Conservation (phyloP, 2,888 invertebrate genomes). For the Erpobdella octoculata region DNA sequence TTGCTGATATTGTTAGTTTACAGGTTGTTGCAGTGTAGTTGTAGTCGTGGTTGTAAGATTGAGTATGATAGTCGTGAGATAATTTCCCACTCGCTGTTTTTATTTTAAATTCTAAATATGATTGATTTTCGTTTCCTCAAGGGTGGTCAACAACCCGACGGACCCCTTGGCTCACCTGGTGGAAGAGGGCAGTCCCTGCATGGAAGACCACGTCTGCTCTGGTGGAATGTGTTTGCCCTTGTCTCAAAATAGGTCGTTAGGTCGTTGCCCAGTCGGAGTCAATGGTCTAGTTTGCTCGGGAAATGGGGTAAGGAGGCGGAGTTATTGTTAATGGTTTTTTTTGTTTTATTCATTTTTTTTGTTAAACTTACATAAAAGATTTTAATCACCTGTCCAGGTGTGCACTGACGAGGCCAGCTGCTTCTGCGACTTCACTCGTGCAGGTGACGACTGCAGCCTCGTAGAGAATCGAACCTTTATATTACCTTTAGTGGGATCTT, state of each 20-base stretch:
- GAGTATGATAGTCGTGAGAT: too few relatives aligned
- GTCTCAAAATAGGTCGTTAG: background rate
- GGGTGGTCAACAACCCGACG: background rate
- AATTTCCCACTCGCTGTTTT: too few relatives aligned
- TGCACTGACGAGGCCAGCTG: background rate
- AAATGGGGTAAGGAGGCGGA: background rate
- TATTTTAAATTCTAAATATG: too few relatives aligned
- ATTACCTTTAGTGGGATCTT: too few relatives aligned
- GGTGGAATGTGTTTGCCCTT: background rate
- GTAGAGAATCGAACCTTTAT: too few relatives aligned
- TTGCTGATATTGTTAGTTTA: too few relatives aligned
- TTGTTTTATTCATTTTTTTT: background rate
- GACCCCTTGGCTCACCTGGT: background rate
- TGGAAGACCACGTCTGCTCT: background rate
- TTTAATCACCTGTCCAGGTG: background rate
- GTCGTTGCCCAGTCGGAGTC: background rate
- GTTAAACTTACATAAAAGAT: background rate
- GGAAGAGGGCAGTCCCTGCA: background rate
- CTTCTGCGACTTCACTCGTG: background rate
- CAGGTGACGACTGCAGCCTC: background rate
- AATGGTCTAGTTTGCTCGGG: background rate
- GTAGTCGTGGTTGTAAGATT: too few relatives aligned
- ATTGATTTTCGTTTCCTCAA: too few relatives aligned
- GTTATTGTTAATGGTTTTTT: background rate
- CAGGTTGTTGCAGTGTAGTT: too few relatives aligned